Evolutionary conservation across 2,113 vertebrate genomes (phyloP).

Genomic region (Prolemur simus): DNA sequence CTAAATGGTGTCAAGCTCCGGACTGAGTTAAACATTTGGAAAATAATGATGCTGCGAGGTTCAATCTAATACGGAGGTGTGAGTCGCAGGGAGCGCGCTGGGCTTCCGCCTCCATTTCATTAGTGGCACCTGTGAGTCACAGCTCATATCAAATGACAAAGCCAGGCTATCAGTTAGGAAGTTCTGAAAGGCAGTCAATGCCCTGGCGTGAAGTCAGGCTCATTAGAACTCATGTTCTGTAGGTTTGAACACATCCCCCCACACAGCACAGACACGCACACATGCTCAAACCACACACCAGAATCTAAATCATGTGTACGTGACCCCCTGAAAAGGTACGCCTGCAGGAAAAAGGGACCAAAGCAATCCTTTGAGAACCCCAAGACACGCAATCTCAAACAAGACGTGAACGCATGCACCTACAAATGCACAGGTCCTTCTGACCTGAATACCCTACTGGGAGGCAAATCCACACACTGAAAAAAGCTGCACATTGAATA

Average conservation of each 20-base stretch:
- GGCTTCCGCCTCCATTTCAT: background rate
- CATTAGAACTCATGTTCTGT: background rate
- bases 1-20: background rate
- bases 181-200: background rate
- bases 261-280: background rate
- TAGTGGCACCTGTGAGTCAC: background rate
- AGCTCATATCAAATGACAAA: background rate
- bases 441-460: background rate
- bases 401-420: background rate
- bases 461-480: background rate
- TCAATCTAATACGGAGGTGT: background rate
- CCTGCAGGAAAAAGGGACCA: background rate
- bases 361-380: background rate
- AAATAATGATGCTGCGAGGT: background rate
- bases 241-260: background rate
- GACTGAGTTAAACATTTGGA: background rate
- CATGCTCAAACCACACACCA: background rate
- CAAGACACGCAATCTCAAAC: background rate
- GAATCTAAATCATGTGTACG: background rate
- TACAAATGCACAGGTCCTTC: background rate
- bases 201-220: background rate
- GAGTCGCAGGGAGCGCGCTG: background rate
- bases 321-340: background rate
- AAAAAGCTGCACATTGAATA: background rate
- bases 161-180: background rate